Evolutionary conservation across 2,888 invertebrate genomes (phyloP).

Genomic region (Habrosyne pyritoides): DNA sequence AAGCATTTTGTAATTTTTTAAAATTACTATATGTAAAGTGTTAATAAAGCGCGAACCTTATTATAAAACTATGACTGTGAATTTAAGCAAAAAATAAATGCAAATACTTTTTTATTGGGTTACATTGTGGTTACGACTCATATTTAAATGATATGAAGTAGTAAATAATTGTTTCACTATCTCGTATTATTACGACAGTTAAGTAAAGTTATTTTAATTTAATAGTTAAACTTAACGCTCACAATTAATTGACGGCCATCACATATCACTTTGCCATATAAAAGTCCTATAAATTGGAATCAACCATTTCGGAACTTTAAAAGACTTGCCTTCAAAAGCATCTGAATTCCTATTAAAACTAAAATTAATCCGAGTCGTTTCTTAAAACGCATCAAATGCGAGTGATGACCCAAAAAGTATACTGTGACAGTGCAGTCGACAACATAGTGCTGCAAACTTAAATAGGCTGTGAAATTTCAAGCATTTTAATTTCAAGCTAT

Average conservation of each 20-base stretch:
- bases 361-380: constrained; percentile 70
- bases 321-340: constrained; percentile 46
- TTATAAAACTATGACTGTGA: no score
- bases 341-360: constrained; percentile 67
- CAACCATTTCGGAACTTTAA: constrained; percentile 43
- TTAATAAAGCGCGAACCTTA: no score
- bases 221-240: not conserved
- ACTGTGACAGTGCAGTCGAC: constrained; percentile 69
- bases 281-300: constrained; percentile 50
- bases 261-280: constrained; percentile 34
- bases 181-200: not conserved
- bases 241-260: constrained; percentile 34
- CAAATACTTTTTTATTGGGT: no score
- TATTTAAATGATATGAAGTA: no score
- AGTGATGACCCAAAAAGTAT: constrained; percentile 74
- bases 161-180: no score
- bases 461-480: constrained; percentile 15
- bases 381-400: constrained; percentile 73
- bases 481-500: constrained; percentile 12
- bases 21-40: no score
- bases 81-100: no score
- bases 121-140: no score
- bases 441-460: constrained; percentile 59
- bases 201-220: not conserved
- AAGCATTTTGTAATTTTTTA: no score